Percentiles rank a stretch among this genome's conserved stretches.
Evolutionary conservation across 2,888 invertebrate genomes (phyloP).

Genomic region (Pachydiplax longipennis): DNA sequence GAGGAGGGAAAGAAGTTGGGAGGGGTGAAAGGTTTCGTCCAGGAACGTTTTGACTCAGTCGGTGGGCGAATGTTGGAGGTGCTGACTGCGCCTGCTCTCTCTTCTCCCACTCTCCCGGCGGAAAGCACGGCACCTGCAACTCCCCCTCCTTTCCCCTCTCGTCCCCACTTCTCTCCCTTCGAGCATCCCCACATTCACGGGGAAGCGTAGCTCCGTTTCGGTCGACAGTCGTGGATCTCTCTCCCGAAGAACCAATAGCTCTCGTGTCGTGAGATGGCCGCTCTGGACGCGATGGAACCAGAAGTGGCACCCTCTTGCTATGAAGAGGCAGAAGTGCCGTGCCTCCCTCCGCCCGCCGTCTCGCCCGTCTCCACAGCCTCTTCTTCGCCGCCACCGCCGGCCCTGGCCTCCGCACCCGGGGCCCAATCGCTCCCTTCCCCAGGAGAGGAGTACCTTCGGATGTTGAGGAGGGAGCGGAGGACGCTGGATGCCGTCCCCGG

Average conservation of each 20-base stretch:
- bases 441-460: constrained; percentile 7
- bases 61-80: constrained; percentile 16
- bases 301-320: neutral
- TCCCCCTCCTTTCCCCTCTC: neutral
- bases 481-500: constrained; percentile 20
- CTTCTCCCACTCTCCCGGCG: constrained; percentile 6
- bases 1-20: neutral
- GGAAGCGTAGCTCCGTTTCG: neutral
- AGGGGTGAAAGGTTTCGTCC: neutral
- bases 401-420: neutral
- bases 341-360: neutral
- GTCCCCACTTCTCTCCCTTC: neutral
- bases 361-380: neutral
- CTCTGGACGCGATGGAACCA: constrained; percentile 14
- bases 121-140: constrained; percentile 32
- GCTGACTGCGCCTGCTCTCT: constrained; percentile 31
- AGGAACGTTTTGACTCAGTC: constrained; percentile 33
- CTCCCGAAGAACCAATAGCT: neutral
- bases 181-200: neutral
- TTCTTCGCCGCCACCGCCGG: neutral
- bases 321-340: neutral
- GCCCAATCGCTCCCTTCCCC: neutral
- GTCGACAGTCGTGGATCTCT: neutral
- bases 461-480: constrained; percentile 5
- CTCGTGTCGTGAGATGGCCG: neutral